Evolutionary conservation across 2,797 vertebrate species (phyloP).

Genomic region (Pipistrellus kuhlii): DNA sequence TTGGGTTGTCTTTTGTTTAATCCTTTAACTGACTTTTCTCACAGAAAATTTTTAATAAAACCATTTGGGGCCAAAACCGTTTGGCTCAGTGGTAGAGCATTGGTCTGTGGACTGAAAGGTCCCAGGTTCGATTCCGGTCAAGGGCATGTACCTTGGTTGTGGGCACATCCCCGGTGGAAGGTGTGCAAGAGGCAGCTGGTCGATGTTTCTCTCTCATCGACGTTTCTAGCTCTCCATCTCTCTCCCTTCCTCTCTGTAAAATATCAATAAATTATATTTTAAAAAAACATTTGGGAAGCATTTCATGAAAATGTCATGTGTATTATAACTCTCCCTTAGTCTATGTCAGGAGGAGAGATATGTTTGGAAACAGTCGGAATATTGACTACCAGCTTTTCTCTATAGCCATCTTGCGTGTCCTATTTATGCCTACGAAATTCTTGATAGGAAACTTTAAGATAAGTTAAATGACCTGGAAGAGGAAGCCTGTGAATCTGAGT

Average conservation of each 20-base stretch:
- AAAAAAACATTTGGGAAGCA: conserved; percentile 42
- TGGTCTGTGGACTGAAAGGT: too few relatives aligned
- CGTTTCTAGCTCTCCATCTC: too few relatives aligned
- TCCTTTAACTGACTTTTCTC: conserved; percentile 7
- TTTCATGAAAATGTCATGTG: conserved; percentile 31
- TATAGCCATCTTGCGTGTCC: background rate
- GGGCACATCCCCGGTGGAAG: too few relatives aligned
- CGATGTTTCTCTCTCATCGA: too few relatives aligned
- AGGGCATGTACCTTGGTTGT: too few relatives aligned
- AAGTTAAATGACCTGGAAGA: background rate
- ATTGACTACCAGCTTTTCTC: background rate
- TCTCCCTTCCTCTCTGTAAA: too few relatives aligned
- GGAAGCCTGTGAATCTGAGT: background rate
- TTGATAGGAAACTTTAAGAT: conserved; percentile 35
- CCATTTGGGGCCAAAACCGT: background rate
- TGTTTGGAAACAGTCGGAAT: background rate
- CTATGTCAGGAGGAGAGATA: conserved; percentile 9
- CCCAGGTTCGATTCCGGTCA: too few relatives aligned
- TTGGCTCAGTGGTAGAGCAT: too few relatives aligned
- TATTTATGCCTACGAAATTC: conserved; percentile 35
- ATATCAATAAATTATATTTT: conserved; percentile 1
- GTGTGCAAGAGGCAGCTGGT: too few relatives aligned
- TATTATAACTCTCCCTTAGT: background rate
- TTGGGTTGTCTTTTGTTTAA: conserved; percentile 15
- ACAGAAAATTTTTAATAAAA: conserved; percentile 53